Conservation (phyloP, 2,113 vertebrate species). For the Apistogramma diplotaenia region DNA sequence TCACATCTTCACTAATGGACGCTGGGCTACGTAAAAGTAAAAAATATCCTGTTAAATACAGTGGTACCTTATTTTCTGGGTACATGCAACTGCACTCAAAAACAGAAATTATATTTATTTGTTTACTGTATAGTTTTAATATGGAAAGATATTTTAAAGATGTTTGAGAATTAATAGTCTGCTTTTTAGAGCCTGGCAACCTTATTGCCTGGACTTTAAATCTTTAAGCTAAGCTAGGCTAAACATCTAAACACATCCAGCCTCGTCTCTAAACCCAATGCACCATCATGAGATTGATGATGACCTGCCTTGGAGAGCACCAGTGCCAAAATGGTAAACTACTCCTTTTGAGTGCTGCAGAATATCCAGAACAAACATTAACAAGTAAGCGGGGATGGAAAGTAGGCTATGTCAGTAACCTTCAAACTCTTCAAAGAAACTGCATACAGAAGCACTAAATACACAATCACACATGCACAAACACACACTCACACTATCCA, state of each 20-base stretch:
- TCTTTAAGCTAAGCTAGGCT: not conserved
- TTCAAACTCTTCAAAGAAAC: conserved; percentile 6
- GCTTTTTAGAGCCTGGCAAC: not conserved
- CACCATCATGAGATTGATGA: not conserved
- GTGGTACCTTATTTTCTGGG: not conserved
- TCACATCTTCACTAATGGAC: not conserved
- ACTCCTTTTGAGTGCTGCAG: not conserved
- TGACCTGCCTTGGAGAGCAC: not conserved
- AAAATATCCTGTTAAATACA: not conserved
- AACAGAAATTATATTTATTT: no score
- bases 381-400: not conserved
- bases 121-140: not conserved
- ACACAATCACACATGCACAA: not conserved
- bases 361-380: not conserved
- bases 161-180: no score
- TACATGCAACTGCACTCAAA: no score
- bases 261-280: not conserved
- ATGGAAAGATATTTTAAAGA: not conserved
- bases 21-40: not conserved
- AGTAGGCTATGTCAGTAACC: not conserved
- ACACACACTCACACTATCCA: not conserved
- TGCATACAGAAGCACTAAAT: not conserved
- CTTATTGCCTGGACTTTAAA: not conserved
- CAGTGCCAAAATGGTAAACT: not conserved
- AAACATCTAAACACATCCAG: not conserved